Evolutionary conservation across 1,140 invertebrate genomes (phyloP), one percentile per base, ranked within the genome.

Genomic region (Panagrolaimus sp.): DNA sequence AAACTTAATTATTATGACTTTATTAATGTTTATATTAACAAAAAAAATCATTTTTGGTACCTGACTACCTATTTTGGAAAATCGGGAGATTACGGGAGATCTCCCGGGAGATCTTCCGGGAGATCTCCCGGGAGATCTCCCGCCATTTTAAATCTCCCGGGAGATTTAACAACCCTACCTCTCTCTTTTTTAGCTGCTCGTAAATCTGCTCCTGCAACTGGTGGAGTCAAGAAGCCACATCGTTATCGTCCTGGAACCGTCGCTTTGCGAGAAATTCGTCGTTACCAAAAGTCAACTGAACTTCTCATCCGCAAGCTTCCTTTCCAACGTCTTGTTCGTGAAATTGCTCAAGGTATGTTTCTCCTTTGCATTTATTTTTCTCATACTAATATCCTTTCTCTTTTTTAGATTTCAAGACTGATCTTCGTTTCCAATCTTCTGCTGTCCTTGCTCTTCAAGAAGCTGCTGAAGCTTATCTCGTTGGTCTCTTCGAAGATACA

Each of bases 401-500:
- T 38, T 38, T 38, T 38, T 38, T 38, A 74, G 90, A 92, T 84
- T 87, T 87, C 84, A 87, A 87, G 79, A 90, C 89, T 28, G 90
- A 91, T 84, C 81, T 91, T 32, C 88, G 90, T 82, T 91, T 91
- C 84, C 90, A 91, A 83, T 90, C 89, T 75, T 88, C 90, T 10
- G 90, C 90, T 17, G 66, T 77, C 10, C 21, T 70, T 26, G 76
- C 77, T 46, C 58, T 85, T 4, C 88, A 91, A 88, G 92, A 94
- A 87, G 91, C 92, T 17, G 90, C 89, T 76, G 92, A 94, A 83
- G 90, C 92, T 24, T 93, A 92, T 80, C 82, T 93, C 69, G 91
- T 93, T 12, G 91, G 91, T 77, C 87, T 94, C 14, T 94, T 83
- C 87, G 92, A 94, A 88, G 91, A 93, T 84, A 93, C 91, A 70